Conservation (phyloP, 2,113 vertebrate genomes). For the Ophthalmotilapia sp. region DNA sequence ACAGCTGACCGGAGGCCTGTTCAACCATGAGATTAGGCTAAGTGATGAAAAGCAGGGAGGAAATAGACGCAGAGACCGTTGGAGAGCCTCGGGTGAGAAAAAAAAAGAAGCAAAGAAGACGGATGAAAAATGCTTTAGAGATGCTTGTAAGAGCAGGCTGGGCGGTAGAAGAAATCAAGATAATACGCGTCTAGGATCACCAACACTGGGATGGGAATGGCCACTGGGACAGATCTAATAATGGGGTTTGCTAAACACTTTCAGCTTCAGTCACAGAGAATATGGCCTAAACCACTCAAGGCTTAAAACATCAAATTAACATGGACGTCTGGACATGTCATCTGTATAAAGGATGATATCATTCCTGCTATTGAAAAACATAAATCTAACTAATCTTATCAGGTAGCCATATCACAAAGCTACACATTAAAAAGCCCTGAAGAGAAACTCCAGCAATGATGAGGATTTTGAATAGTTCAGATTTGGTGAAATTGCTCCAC, state of each 20-base stretch:
- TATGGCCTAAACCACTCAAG: background rate
- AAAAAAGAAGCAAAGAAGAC: background rate
- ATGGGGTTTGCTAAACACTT: background rate
- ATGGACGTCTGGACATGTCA: background rate
- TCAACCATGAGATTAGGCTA: constrained; percentile 46
- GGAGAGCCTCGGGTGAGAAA: background rate
- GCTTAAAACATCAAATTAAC: constrained; percentile 10
- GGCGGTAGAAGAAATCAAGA: background rate
- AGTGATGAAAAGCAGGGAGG: constrained; percentile 35
- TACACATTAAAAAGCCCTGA: background rate
- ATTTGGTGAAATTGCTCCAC: background rate
- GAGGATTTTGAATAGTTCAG: background rate
- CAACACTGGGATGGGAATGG: background rate
- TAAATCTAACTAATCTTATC: constrained; percentile 19
- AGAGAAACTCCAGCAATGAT: background rate
- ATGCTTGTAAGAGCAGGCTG: background rate
- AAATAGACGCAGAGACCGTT: constrained; percentile 14
- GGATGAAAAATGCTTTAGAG: background rate
- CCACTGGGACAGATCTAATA: constrained; percentile 18
- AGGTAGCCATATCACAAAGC: background rate
- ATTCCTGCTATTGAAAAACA: background rate
- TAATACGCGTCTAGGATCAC: background rate
- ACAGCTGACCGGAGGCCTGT: constrained; percentile 31
- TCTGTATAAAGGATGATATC: background rate
- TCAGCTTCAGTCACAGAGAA: background rate